Percentiles rank a stretch among this genome's conserved stretches.
phyloP scores from a whole-genome alignment of 2,888 invertebrate species.

The Lasiommata megera region DNA sequence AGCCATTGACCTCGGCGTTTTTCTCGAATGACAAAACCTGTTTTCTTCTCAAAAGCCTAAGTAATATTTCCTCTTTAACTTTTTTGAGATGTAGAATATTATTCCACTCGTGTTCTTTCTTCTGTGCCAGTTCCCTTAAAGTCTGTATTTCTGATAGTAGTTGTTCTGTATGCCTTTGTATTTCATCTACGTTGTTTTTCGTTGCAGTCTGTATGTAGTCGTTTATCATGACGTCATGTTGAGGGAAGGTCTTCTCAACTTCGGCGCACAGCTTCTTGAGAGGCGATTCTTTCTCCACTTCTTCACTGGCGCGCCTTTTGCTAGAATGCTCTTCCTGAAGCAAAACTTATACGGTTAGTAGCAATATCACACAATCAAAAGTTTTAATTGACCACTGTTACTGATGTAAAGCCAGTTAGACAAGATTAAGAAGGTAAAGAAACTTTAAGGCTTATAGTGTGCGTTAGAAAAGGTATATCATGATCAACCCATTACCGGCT shows the following conservation, averaged over 20 bases:
- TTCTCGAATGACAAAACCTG: constrained; percentile 81
- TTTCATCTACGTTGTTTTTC: constrained; percentile 81
- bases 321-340: constrained; percentile 64
- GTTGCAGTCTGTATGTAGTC: constrained; percentile 84
- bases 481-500: too few species aligned
- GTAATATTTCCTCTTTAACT: constrained; percentile 90
- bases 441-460: too few species aligned
- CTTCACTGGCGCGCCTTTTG: constrained; percentile 65
- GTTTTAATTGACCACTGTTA: too few species aligned
- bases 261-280: constrained; percentile 75
- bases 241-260: constrained; percentile 74
- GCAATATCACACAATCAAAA: too few species aligned
- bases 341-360: neutral
- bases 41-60: constrained; percentile 86
- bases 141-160: constrained; percentile 85
- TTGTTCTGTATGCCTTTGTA: constrained; percentile 84
- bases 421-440: too few species aligned
- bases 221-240: constrained; percentile 82
- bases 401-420: too few species aligned
- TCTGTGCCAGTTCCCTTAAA: constrained; percentile 86
- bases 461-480: too few species aligned
- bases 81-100: constrained; percentile 90
- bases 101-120: constrained; percentile 94
- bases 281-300: constrained; percentile 70
- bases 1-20: constrained; percentile 62